Evolutionary conservation across 1,140 invertebrate genomes (phyloP).

Genomic region (Trissolcus basalis): DNA sequence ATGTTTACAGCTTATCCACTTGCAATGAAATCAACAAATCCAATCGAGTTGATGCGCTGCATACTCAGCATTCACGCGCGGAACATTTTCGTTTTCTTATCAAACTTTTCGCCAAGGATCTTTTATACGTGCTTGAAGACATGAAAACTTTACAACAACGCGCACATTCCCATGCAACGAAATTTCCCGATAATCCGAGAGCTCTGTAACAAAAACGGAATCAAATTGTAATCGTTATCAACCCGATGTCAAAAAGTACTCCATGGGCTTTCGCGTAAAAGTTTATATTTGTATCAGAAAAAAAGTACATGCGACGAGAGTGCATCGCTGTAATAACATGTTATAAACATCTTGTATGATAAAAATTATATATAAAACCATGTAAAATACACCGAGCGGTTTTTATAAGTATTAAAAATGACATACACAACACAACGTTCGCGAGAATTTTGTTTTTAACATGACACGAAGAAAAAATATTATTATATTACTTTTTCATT

Average conservation of each 20-base stretch:
- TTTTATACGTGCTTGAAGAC: slow-evolving; percentile 32
- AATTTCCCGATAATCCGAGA: slow-evolving; percentile 50
- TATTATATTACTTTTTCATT: no score
- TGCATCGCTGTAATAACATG: no score
- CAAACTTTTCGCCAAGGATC: slow-evolving; percentile 26
- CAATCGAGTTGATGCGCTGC: no score
- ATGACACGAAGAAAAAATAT: no score
- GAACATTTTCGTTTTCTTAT: slow-evolving; percentile 43
- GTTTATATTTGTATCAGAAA: background rate
- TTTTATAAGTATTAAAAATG: no score
- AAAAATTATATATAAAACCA: no score
- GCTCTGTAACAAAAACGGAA: slow-evolving; percentile 13
- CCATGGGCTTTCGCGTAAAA: background rate
- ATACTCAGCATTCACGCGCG: slow-evolving; percentile 8
- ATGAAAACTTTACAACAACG: slow-evolving; percentile 61
- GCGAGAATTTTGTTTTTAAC: no score
- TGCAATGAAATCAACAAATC: no score
- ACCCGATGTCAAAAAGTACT: background rate
- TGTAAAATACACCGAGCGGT: no score
- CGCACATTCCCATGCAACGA: slow-evolving; percentile 67
- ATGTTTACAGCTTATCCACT: no score
- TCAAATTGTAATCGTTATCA: slow-evolving; percentile 6
- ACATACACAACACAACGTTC: no score
- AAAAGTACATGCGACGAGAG: background rate
- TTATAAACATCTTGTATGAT: no score